Conservation (phyloP, 2,797 vertebrate genomes). For the Peromyscus aztecus region DNA sequence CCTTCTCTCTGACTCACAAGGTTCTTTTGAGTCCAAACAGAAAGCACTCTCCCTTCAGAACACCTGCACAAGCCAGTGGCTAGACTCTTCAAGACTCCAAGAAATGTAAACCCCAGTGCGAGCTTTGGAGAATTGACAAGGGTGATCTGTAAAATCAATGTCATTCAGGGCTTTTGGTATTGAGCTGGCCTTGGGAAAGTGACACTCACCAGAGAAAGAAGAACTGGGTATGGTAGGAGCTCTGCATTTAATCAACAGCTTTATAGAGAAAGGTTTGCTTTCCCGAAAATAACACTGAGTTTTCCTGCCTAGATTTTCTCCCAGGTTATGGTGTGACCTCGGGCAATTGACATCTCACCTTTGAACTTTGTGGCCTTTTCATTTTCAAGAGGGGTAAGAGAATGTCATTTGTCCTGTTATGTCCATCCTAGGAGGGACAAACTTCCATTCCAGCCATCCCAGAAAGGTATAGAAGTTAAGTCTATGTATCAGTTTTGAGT, state of each 20-base stretch:
- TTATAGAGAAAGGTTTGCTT: background rate
- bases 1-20: background rate
- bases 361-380: background rate
- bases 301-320: background rate
- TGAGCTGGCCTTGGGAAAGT: conserved; percentile 38
- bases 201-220: background rate
- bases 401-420: background rate
- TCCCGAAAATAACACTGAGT: background rate
- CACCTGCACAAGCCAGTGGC: background rate
- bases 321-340: background rate
- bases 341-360: background rate
- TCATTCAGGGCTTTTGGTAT: background rate
- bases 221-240: background rate
- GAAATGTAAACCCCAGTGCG: background rate
- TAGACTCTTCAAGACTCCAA: conserved; percentile 18
- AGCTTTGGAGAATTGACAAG: background rate
- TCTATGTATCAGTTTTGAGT: background rate
- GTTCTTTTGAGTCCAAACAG: background rate
- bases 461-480: conserved; percentile 9
- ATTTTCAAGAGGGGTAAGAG: background rate
- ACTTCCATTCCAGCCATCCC: background rate
- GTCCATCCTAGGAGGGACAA: background rate
- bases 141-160: background rate
- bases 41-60: background rate
- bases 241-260: conserved; percentile 4